Evolutionary conservation across 2,888 invertebrate genomes (phyloP).

Genomic region (Coleophora flavipennella): DNA sequence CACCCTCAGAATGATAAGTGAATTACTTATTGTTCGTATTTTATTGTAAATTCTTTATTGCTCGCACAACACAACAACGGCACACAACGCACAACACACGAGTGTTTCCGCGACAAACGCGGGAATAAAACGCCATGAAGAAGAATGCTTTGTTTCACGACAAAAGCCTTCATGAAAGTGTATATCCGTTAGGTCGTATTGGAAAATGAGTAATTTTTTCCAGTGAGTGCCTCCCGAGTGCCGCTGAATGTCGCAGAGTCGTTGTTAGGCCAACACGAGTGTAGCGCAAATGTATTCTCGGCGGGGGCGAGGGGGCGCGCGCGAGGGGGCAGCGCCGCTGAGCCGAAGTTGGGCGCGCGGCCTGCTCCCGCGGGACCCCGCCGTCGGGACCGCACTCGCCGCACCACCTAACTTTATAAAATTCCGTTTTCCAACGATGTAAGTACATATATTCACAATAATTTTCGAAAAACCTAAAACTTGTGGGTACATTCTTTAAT

Average conservation of each 20-base stretch:
- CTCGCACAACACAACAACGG: conserved; percentile 20
- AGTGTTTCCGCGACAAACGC: conserved; percentile 15
- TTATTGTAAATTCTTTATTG: conserved; percentile 33
- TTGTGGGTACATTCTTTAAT: too few relatives aligned
- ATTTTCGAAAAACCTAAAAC: too few relatives aligned
- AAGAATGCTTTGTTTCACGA: conserved; percentile 35
- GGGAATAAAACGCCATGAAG: conserved; percentile 16
- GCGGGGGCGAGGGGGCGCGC: conserved; percentile 41
- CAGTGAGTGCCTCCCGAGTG: conserved; percentile 50
- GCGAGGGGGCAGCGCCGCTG: conserved; percentile 47
- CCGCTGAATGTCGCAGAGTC: conserved; percentile 63
- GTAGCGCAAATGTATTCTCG: conserved; percentile 72
- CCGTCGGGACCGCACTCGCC: conserved; percentile 53
- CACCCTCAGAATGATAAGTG: conserved; percentile 41
- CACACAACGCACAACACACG: conserved; percentile 3
- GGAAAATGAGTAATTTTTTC: conserved; percentile 64
- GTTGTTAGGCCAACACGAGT: conserved; percentile 66
- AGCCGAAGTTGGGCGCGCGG: conserved; percentile 71
- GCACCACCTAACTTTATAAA: conserved; percentile 11
- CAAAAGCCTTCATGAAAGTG: conserved; percentile 21
- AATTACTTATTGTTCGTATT: conserved; percentile 49
- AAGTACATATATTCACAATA: too few relatives aligned
- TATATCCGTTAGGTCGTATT: conserved; percentile 20
- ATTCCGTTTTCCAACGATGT: too few relatives aligned
- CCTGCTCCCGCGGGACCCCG: conserved; percentile 54